These are phyloP conservation scores for Peromyscus nudipes DNA, from an alignment of 2,797 vertebrate species.

Conservation along the genomic window DNA sequence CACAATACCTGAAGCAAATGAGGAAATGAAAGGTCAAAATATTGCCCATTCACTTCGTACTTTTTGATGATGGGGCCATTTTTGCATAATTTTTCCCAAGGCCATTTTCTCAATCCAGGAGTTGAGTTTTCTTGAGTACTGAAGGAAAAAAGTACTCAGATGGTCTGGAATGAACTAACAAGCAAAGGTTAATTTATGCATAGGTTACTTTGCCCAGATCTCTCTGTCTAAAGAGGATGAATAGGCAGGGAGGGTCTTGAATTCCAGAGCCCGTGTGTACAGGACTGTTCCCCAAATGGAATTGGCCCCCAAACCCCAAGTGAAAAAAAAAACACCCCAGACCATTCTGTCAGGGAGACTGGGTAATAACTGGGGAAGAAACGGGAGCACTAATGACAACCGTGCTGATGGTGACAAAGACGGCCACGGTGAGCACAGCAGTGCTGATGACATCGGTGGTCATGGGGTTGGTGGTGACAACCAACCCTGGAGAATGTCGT, in stretches of 20 bases:
- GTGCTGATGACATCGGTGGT: background rate
- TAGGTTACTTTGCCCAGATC: background rate
- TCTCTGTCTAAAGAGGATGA: background rate
- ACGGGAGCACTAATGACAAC: no score
- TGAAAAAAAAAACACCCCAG: background rate
- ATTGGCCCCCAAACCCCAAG: background rate
- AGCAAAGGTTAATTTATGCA: background rate
- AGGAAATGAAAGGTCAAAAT: background rate
- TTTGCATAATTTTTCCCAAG: background rate
- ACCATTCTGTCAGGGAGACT: background rate
- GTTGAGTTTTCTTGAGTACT: background rate
- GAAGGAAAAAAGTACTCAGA: background rate
- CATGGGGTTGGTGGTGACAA: background rate
- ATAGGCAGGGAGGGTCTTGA: background rate
- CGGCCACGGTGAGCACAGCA: background rate
- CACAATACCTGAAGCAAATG: background rate
- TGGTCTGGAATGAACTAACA: background rate
- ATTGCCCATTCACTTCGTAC: background rate
- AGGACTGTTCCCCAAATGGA: constrained; percentile 27
- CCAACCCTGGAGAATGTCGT: background rate
- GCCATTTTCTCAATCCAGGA: constrained; percentile 1
- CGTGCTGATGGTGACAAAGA: background rate
- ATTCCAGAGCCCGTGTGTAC: constrained; percentile 52
- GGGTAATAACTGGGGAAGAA: background rate
- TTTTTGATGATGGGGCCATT: background rate